Conservation (phyloP, 1,140 invertebrate genomes). For the Mercenaria mercenaria region DNA sequence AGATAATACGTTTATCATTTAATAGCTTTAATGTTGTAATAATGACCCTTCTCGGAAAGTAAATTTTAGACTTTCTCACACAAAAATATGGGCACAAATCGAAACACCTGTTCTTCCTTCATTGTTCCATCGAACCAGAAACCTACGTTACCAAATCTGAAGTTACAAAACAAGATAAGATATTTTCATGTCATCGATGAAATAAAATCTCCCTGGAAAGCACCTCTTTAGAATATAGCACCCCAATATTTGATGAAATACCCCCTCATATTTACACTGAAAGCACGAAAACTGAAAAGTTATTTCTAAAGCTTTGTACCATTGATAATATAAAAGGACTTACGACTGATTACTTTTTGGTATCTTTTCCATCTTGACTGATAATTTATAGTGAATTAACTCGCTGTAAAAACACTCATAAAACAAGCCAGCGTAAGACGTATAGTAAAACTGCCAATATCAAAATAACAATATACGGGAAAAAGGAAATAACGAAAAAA, state of each 20-base stretch:
- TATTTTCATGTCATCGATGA: background rate
- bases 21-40: background rate
- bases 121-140: background rate
- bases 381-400: constrained; percentile 44
- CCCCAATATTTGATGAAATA: background rate
- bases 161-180: background rate
- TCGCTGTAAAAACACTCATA: constrained; percentile 38
- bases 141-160: background rate
- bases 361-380: constrained; percentile 35
- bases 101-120: constrained; percentile 1
- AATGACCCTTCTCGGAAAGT: background rate
- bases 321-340: background rate
- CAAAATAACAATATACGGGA: background rate
- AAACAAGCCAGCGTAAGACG: constrained; percentile 27
- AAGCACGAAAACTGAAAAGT: constrained; percentile 7
- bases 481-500: background rate
- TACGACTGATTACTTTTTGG: constrained; percentile 39
- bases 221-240: background rate
- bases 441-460: background rate
- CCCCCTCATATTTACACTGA: background rate
- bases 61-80: background rate
- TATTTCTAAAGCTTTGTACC: background rate
- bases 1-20: constrained; percentile 38
- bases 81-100: background rate
- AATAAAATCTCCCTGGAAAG: background rate